These are phyloP conservation scores for Drosophila differens DNA, from an alignment of 2,888 invertebrate species.

Conservation along the genomic window DNA sequence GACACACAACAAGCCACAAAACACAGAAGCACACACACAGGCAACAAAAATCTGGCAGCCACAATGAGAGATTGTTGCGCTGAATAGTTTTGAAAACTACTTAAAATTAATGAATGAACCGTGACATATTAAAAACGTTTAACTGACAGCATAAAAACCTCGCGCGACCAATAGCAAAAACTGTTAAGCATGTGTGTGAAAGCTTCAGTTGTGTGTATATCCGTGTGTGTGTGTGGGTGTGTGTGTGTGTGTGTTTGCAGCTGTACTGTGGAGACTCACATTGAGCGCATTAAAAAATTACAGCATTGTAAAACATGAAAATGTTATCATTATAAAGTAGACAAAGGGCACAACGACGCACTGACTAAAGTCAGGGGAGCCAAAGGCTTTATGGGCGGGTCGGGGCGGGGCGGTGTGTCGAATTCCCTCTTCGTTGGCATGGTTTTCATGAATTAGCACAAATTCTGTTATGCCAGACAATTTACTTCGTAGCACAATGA, in stretches of 20 bases:
- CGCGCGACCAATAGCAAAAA: constrained; percentile 32
- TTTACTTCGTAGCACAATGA: constrained; percentile 44
- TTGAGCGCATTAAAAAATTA: constrained; percentile 74
- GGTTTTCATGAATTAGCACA: constrained; percentile 61
- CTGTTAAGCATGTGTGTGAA: constrained; percentile 27
- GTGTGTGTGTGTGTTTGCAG: constrained; percentile 10
- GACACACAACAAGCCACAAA: constrained; percentile 4
- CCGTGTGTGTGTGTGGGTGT: constrained; percentile 4
- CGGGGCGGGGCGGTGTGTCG: neutral
- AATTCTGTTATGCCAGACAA: constrained; percentile 43
- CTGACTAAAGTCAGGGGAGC: constrained; percentile 37
- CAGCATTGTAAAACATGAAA: constrained; percentile 77
- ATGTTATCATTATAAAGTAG: constrained; percentile 81
- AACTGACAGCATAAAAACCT: constrained; percentile 56
- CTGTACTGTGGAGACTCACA: constrained; percentile 49
- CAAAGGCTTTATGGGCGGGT: constrained; percentile 3
- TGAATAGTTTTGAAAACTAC: constrained; percentile 73
- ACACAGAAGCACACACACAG: neutral
- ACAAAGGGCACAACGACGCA: constrained; percentile 56
- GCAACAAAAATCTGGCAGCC: constrained; percentile 40
- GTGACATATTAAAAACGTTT: constrained; percentile 70
- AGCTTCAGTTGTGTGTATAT: constrained; percentile 1
- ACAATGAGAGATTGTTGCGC: constrained; percentile 56
- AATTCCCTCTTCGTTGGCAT: neutral
- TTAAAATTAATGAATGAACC: constrained; percentile 74